Evolutionary conservation across 2,797 vertebrate species (phyloP).

Genomic region (Tamandua tetradactyla): DNA sequence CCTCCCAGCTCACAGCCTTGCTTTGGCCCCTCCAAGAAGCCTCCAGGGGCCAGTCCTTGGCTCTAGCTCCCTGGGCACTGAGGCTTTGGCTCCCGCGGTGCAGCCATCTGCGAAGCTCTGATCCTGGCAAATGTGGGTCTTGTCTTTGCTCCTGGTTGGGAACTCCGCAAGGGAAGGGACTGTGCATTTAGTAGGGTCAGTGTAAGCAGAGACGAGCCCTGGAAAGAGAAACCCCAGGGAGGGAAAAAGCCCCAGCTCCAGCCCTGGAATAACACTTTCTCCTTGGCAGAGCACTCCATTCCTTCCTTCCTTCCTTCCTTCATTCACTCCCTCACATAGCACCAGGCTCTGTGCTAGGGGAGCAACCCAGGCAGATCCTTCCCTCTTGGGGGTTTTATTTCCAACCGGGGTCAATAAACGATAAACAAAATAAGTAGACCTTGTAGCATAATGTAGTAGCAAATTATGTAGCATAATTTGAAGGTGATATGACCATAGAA

Average conservation of each 20-base stretch:
- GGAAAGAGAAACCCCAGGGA: background rate
- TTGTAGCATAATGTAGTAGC: too few species aligned
- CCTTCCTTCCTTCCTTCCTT: background rate
- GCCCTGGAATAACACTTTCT: background rate
- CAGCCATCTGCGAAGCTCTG: background rate
- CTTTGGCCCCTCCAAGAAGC: background rate
- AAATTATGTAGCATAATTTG: background rate
- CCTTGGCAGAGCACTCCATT: too few species aligned
- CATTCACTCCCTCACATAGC: background rate
- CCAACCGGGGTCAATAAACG: background rate
- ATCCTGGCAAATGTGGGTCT: background rate
- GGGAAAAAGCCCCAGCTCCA: background rate
- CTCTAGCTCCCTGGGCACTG: background rate
- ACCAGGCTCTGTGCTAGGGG: background rate
- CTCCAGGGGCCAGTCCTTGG: background rate
- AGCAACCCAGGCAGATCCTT: background rate
- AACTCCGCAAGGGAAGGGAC: background rate
- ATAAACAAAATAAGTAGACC: background rate
- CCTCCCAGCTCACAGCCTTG: background rate
- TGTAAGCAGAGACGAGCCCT: background rate
- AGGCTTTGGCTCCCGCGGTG: fast-evolving
- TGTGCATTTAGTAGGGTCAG: background rate
- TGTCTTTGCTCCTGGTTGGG: background rate
- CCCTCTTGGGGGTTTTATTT: background rate
- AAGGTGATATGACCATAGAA: background rate